A percentile compares a stretch with the other conserved stretches of the same genome.
phyloP scores from a whole-genome alignment of 2,888 invertebrate genomes.

The Pycnomerus fuliginosus region DNA sequence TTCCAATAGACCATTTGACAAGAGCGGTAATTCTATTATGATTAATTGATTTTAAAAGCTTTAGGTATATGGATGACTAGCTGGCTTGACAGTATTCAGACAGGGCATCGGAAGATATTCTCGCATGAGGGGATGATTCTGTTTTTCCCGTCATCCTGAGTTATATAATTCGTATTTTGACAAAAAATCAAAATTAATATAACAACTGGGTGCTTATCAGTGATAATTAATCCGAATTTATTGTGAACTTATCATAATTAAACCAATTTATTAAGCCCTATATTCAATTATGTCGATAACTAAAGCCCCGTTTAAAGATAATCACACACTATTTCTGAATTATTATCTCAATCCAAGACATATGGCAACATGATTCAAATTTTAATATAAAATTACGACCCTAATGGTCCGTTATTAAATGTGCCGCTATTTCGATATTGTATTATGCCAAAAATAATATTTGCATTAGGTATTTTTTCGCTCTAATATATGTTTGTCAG shows the following conservation, averaged over 20 bases:
- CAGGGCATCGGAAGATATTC: too few species aligned
- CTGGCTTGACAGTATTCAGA: too few species aligned
- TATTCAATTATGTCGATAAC: slow-evolving; percentile 35
- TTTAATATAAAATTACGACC: slow-evolving; percentile 33
- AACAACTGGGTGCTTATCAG: slow-evolving; percentile 33
- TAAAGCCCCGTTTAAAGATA: slow-evolving; percentile 30
- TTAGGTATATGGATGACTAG: too few species aligned
- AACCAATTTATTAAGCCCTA: slow-evolving; percentile 34
- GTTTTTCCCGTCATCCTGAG: too few species aligned
- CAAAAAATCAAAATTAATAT: slow-evolving; percentile 33
- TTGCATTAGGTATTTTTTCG: too few species aligned
- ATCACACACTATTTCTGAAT: slow-evolving; percentile 35
- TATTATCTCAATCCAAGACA: slow-evolving; percentile 38
- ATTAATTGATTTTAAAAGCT: slow-evolving; percentile 25
- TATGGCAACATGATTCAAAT: slow-evolving; percentile 34
- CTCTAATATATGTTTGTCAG: too few species aligned
- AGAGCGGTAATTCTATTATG: slow-evolving; percentile 19
- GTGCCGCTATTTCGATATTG: too few species aligned
- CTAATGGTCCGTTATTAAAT: too few species aligned
- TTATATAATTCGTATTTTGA: too few species aligned
- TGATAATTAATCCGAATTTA: slow-evolving; percentile 30
- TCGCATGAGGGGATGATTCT: too few species aligned
- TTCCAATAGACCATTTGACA: slow-evolving; percentile 23
- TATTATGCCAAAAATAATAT: too few species aligned
- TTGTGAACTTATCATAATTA: slow-evolving; percentile 31